Evolutionary conservation across 1,140 invertebrate genomes (phyloP), one percentile per base, ranked within the genome.

Genomic region (Ips typographus): DNA sequence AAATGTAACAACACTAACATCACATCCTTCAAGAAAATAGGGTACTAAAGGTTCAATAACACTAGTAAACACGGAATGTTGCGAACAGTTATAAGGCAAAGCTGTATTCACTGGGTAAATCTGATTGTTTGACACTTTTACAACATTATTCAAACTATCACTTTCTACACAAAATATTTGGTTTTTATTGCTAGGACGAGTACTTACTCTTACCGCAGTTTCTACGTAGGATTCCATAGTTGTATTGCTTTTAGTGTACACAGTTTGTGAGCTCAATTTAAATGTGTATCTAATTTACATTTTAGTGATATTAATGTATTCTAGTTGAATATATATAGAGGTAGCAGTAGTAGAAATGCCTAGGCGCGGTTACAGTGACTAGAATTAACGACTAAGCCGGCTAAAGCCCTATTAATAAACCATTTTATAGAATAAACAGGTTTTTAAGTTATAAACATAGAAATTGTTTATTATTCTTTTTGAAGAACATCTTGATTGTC

Each of bases 1-100:
- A 79, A 92, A 90, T 7, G 91, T 88, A 40, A 92, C 85, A 51
- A 92, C 85, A 36, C 93, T 89, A 39, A 88, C 87, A 80, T 90
- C 88, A 74, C 88, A 90, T 2, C 89, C 88, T 78, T 89, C 88
- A 43, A 89, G 76, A 67, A 89, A 86, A 71, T 85, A 85, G 70
- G 85, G 85, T 8, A 89, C 83, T 74, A 89, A 80, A 1, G 83
- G 83, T 41, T 79, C 79, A 1, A 84, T 78, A 1, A 80, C 79
- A 52, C 79, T 80, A 52, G 77, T 75, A 65, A 82, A 85, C 2
- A 85, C 73, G 57, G 81, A 78, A 59, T 74, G 79, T 73, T 85
- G 83, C 2, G 77, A 78, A 67, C 79, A 83, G 71, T 85, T 83
- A 1, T 83, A 79, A 55, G 87, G 86, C 63, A 88, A 80, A 40